Conservation (phyloP, 2,888 invertebrate genomes). For the Yponomeuta cagnagella region DNA sequence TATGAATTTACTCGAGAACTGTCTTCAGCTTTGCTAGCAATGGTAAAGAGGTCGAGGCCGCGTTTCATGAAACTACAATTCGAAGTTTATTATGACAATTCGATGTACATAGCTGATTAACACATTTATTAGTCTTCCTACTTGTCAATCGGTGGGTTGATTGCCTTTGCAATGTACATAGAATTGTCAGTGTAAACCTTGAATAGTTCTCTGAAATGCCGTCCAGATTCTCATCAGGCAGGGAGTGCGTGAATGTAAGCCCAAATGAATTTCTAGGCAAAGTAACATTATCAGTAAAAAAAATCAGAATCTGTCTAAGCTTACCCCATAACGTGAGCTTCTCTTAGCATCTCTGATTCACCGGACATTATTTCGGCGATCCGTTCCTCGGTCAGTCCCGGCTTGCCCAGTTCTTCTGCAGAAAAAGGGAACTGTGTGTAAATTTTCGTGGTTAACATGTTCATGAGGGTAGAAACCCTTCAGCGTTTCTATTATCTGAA, state of each 20-base stretch:
- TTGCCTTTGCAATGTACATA: no score
- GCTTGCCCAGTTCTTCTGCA: slow-evolving; percentile 53
- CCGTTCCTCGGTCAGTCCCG: slow-evolving; percentile 77
- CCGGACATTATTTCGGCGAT: slow-evolving; percentile 81
- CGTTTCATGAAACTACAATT: background rate
- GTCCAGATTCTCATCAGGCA: no score
- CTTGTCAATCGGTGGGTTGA: no score
- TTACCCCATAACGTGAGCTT: slow-evolving; percentile 82
- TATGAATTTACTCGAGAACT: background rate
- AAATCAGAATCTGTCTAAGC: slow-evolving; percentile 14
- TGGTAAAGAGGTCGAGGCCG: background rate
- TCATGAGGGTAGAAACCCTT: no score
- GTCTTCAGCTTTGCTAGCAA: background rate
- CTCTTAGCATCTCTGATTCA: slow-evolving; percentile 80
- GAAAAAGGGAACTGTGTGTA: background rate
- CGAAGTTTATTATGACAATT: background rate
- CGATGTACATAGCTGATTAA: background rate
- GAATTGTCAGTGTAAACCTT: no score
- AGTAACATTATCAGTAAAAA: no score
- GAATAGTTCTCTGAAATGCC: no score
- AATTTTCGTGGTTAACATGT: no score
- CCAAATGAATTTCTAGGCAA: no score
- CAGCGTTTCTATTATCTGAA: no score
- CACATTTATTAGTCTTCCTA: no score
- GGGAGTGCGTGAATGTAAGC: no score